These are phyloP conservation scores for Atrichornis clamosus DNA, from an alignment of 2,113 vertebrate genomes.

Conservation along the genomic window DNA sequence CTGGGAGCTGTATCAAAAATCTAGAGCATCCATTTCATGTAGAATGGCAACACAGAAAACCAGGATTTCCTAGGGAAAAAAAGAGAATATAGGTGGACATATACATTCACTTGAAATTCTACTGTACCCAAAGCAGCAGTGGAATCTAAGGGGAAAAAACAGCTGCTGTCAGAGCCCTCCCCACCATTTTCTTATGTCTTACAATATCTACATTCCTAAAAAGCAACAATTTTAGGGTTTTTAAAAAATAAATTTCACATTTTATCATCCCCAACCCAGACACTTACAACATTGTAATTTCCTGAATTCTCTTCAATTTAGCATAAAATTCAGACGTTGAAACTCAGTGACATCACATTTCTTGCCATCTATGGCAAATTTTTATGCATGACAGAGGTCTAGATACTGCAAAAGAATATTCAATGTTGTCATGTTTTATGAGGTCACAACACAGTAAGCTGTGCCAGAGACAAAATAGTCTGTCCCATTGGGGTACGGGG, in stretches of 20 bases:
- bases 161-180: background rate
- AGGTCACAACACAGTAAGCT: background rate
- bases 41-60: background rate
- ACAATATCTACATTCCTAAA: background rate
- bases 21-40: background rate
- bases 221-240: background rate
- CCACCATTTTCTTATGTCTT: background rate
- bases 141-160: background rate
- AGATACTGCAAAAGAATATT: background rate
- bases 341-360: background rate
- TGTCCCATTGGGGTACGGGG: background rate
- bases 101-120: background rate
- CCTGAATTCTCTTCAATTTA: background rate
- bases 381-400: background rate
- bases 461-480: background rate
- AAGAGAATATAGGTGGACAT: background rate
- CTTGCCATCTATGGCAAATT: background rate
- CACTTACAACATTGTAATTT: background rate
- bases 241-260: background rate
- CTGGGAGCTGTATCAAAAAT: background rate
- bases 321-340: background rate
- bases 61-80: background rate
- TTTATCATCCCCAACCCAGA: background rate
- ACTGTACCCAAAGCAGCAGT: background rate
- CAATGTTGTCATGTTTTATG: background rate